Conservation (phyloP, 2,888 invertebrate species). For the Prosopocoilus inquinatus region DNA sequence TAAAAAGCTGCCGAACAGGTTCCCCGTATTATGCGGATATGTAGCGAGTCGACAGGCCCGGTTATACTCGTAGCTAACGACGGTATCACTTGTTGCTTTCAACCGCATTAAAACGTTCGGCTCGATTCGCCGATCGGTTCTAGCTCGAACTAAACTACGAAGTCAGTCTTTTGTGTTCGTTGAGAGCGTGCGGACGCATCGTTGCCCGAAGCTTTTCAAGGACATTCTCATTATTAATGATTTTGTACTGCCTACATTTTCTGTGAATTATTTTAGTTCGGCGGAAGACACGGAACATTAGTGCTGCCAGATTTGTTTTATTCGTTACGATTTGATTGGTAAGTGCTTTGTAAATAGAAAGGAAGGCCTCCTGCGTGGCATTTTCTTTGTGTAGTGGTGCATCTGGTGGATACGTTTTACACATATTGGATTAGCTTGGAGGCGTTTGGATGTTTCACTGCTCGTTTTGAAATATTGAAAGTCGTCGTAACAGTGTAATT, state of each 20-base stretch:
- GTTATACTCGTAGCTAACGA: slow-evolving; percentile 19
- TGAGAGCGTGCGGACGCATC: slow-evolving; percentile 30
- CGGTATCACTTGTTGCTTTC: slow-evolving; percentile 43
- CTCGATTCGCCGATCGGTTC: slow-evolving; percentile 31
- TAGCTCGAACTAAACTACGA: slow-evolving; percentile 29
- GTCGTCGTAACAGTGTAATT: background rate
- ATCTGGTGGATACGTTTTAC: slow-evolving; percentile 19
- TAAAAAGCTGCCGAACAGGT: slow-evolving; percentile 34
- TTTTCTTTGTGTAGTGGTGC: slow-evolving; percentile 29
- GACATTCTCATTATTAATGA: slow-evolving; percentile 28
- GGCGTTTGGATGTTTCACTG: slow-evolving; percentile 1
- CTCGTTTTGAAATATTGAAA: slow-evolving; percentile 7
- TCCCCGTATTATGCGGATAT: slow-evolving; percentile 29
- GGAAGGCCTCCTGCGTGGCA: slow-evolving; percentile 19
- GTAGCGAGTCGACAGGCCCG: slow-evolving; percentile 19
- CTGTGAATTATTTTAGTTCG: slow-evolving; percentile 1
- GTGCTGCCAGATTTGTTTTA: slow-evolving; percentile 6
- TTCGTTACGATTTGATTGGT: slow-evolving; percentile 16
- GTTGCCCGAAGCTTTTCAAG: slow-evolving; percentile 33
- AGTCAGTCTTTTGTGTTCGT: slow-evolving; percentile 39
- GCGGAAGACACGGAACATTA: background rate
- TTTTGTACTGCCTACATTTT: background rate
- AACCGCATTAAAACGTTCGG: slow-evolving; percentile 29
- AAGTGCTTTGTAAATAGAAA: slow-evolving; percentile 22
- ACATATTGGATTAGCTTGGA: slow-evolving; percentile 5